phyloP scores from a whole-genome alignment of 2,797 vertebrate species.

The Rhinatrema bivittatum region DNA sequence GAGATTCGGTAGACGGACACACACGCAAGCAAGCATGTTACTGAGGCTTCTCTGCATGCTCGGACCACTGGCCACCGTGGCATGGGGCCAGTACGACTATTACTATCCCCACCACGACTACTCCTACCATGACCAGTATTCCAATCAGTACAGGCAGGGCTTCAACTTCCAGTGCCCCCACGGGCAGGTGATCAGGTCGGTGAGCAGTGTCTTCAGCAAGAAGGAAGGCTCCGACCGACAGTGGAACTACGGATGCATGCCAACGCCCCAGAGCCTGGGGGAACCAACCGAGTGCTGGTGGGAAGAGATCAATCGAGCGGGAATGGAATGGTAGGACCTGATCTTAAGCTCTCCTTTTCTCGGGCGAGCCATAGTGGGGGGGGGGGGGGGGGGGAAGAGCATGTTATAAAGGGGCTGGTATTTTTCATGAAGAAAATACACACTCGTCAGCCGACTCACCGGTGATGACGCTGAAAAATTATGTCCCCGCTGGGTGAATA shows the following conservation, averaged over 20 bases:
- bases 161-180: constrained; percentile 95
- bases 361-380: too few species aligned
- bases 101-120: constrained; percentile 50
- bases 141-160: constrained; percentile 81
- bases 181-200: constrained; percentile 79
- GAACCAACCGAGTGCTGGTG: constrained; percentile 94
- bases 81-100: constrained; percentile 61
- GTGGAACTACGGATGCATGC: constrained; percentile 91
- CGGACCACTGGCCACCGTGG: constrained; percentile 55
- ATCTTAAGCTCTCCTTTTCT: too few species aligned
- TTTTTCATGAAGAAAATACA: too few species aligned
- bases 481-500: too few species aligned
- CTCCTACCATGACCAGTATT: constrained; percentile 54
- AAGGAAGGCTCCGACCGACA: constrained; percentile 81
- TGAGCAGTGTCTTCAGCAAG: constrained; percentile 81
- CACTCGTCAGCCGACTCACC: too few species aligned
- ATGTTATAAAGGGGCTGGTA: too few species aligned
- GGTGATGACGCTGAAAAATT: too few species aligned
- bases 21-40: constrained; percentile 65
- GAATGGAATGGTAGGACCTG: constrained; percentile 84
- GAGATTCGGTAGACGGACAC: constrained; percentile 33
- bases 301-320: constrained; percentile 90
- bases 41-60: constrained; percentile 49
- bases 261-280: constrained; percentile 70
- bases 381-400: too few species aligned